Evolutionary conservation across 2,797 vertebrate species (phyloP).

Genomic region (Enteromius anoplus): DNA sequence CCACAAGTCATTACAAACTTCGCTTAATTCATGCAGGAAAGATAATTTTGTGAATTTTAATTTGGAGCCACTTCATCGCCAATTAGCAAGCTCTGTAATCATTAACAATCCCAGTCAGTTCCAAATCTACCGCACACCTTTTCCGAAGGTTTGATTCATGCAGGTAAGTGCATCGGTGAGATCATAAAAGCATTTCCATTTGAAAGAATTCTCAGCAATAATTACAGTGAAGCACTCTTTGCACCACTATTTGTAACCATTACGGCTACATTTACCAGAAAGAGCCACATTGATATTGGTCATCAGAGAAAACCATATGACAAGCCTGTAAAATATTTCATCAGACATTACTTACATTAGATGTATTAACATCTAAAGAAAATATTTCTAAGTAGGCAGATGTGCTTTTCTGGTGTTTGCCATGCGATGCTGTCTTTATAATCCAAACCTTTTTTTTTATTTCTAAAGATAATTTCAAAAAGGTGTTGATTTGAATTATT

Average conservation of each 20-base stretch:
- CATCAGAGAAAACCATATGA: constrained; percentile 6
- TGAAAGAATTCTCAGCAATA: background rate
- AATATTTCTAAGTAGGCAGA: background rate
- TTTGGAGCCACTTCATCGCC: constrained; percentile 34
- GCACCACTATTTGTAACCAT: background rate
- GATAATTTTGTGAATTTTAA: constrained; percentile 20
- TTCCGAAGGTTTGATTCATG: constrained; percentile 12
- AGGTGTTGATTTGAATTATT: background rate
- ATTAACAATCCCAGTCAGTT: constrained; percentile 13
- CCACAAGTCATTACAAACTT: constrained; percentile 31
- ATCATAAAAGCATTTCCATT: background rate
- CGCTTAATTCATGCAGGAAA: constrained; percentile 3
- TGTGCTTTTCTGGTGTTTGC: background rate
- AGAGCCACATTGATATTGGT: background rate
- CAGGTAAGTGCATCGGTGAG: constrained; percentile 18
- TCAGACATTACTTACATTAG: background rate
- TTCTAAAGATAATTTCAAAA: constrained; percentile 9
- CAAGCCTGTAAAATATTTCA: background rate
- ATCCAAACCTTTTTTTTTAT: background rate
- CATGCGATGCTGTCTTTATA: background rate
- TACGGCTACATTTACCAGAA: background rate
- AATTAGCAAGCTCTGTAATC: constrained; percentile 31
- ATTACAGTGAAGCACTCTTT: constrained; percentile 12
- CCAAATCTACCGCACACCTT: constrained; percentile 13
- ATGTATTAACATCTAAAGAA: background rate